Base-by-base conservation (phyloP, 2,797 vertebrate species). In the Clarias pachynema region DNA sequence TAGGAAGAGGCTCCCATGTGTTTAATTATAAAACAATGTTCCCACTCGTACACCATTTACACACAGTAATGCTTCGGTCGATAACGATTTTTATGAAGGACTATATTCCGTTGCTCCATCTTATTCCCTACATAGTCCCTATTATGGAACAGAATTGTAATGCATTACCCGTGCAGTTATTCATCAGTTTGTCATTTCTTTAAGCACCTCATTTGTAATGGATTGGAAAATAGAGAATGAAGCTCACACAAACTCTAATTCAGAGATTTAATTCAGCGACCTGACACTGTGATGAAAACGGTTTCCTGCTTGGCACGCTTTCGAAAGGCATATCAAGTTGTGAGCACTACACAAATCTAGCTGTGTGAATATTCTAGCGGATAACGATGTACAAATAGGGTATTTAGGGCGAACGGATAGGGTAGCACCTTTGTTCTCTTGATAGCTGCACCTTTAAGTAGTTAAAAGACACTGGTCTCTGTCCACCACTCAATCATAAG, bases 181-280 rank as follows among this genome's bases (percentile, higher is more conserved):
- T 80, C 62, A 81, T 66, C 40, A 31, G 79, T 31, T 53, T 66
- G 79, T 44, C 63, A 22, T 66, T 66, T 81, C 26, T 53, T 31
- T 66, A 66, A 66, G 62, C 79, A 66, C 79, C 79, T 81, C 62
- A 81, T 81, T 81, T 81, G 66, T 66, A 81, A 66, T 56, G 63
- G 26, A 53, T 65, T 66, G n/a, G 40, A 62, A 79, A 62, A 40
- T 56, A n/a, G 57, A 49, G 65, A 68, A 66, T 63, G 22, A 80
- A 79, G 57, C 79, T n/a, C 79, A 81, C 16, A 66, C 24, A 81
- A 81, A 81, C 22, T 65, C 49, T 29, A 62, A 80, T 49, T 49
- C 44, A 49, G 60, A 66, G 60, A 80, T 56, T 81, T 53, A 31
- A 81, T 66, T 81, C 63, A 53, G 79, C 56, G 62, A 81, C 63